Evolutionary conservation across 2,888 invertebrate genomes (phyloP), one percentile per base, ranked within the genome.

Genomic region (Ichneumoninae sp.): DNA sequence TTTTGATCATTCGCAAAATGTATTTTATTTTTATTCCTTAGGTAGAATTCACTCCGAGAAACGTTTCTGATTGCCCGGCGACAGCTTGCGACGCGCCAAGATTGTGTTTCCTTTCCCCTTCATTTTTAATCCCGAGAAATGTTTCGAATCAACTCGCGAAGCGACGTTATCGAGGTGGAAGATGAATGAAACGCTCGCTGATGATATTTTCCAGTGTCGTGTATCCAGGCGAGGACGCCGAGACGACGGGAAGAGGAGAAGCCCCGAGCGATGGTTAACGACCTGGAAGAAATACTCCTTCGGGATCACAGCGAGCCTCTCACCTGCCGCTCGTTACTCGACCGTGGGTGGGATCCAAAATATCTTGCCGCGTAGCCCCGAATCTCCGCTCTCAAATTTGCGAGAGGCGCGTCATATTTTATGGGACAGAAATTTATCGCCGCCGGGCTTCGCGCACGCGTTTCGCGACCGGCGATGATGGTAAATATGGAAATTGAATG

Each of bases 361-460:
- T 47, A 86, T 85, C 85, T 83, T 76, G 74, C 74, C 62, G 71
- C 79, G 85, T 47, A 78, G 19, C 40, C 70, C 30, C 36, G 85
- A 26, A 19, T 19, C 44, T 62, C 52, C 40, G 26, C 72, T 30
- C 57, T 40, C 65, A 65, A 22, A 50, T 65, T 30, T 66, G 13
- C 47, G 26, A 26, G 57, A 40, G 8, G 4, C 10, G 19, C 72
- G 57, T 60, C 54, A 5, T 47, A 74, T 68, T 74, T 77, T 68
- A 77, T 68, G 57, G 76, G 54, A 77, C 66, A 68, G 33, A 30
- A 52, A 57, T 77, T 68, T 68, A 77, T 68, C 66, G 57, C 8
- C n/a, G 13, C 6, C 22, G 47, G 33, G 19, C 65, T 16, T 22
- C 57, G 26, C 26, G 57, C 26, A 26, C 8, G 57, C 22, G 3